phyloP scores from a whole-genome alignment of 2,113 vertebrate genomes.

The Mormyrus iriodes region DNA sequence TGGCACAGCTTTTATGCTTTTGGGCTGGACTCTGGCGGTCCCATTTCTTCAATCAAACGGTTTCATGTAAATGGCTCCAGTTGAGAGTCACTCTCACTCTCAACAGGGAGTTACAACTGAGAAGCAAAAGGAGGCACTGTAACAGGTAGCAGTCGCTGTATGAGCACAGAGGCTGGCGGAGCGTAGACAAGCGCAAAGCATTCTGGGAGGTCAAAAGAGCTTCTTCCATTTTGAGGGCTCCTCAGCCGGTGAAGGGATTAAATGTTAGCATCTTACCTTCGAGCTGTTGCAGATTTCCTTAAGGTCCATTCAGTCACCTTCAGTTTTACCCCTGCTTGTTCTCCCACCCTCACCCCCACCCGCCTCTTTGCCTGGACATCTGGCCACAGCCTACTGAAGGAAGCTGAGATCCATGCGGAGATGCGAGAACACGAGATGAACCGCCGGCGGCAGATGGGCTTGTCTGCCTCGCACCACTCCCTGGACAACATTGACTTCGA shows the following conservation, averaged over 20 bases:
- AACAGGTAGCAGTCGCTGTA: background rate
- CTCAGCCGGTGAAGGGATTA: background rate
- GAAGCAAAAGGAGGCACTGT: background rate
- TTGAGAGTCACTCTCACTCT: background rate
- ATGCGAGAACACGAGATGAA: constrained; percentile 91
- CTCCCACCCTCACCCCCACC: background rate
- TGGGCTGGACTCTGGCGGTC: too few relatives aligned
- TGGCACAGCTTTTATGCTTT: background rate
- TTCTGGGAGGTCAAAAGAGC: background rate
- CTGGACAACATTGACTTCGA: constrained; percentile 95
- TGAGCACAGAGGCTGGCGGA: background rate
- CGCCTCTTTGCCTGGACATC: background rate
- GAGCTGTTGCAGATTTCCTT: background rate
- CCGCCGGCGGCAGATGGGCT: constrained; percentile 86
- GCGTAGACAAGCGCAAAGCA: background rate
- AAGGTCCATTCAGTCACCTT: background rate
- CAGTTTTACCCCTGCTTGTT: background rate
- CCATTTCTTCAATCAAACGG: background rate
- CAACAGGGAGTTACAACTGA: background rate
- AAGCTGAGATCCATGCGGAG: constrained; percentile 95
- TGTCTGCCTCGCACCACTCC: constrained; percentile 92
- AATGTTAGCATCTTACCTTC: background rate
- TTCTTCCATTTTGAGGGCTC: background rate
- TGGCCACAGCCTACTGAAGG: constrained; percentile 80
- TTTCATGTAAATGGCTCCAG: background rate